A percentile compares a stretch with the other conserved stretches of the same genome.
phyloP scores from a whole-genome alignment of 2,888 invertebrate genomes.

The Hanleya hanleyi region DNA sequence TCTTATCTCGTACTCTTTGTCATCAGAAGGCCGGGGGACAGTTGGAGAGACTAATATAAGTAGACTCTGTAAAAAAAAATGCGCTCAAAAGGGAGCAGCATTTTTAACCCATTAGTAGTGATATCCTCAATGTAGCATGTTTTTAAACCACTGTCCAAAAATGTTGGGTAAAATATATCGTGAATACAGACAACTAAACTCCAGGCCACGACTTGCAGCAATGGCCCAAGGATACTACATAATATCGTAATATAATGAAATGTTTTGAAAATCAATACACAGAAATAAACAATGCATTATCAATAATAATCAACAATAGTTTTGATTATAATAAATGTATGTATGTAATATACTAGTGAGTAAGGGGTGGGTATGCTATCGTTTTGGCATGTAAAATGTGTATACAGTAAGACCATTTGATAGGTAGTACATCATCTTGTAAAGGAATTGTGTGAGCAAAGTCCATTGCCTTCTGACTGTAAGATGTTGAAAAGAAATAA shows the following conservation, averaged over 20 bases:
- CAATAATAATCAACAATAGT: conserved; percentile 9
- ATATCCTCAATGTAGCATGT: conserved; percentile 5
- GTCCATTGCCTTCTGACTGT: conserved; percentile 9
- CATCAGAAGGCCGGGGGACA: conserved; percentile 12
- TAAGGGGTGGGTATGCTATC: conserved; percentile 10
- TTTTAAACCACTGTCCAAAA: conserved; percentile 43
- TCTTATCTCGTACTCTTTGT: conserved; percentile 34
- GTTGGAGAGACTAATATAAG: conserved; percentile 25
- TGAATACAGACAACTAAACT: conserved; percentile 19
- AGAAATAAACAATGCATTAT: conserved; percentile 4
- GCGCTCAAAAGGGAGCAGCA: conserved; percentile 70
- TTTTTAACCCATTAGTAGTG: conserved; percentile 24
- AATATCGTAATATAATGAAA: conserved; percentile 3
- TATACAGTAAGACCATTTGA: conserved; percentile 1
- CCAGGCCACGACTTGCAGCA: not conserved
- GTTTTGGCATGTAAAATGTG: conserved; percentile 12
- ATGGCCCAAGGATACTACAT: conserved; percentile 6
- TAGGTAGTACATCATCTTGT: conserved; percentile 7
- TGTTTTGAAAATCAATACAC: conserved; percentile 4
- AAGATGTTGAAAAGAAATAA: not conserved
- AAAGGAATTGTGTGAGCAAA: conserved; percentile 6
- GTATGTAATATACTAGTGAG: conserved; percentile 1
- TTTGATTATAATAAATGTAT: not conserved
- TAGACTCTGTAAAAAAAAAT: conserved; percentile 46
- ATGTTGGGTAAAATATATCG: conserved; percentile 48